A percentile compares a stretch with the other conserved stretches of the same genome.
Evolutionary conservation across 2,888 invertebrate genomes (phyloP).

Genomic region (Cerceris ruficornis): DNA sequence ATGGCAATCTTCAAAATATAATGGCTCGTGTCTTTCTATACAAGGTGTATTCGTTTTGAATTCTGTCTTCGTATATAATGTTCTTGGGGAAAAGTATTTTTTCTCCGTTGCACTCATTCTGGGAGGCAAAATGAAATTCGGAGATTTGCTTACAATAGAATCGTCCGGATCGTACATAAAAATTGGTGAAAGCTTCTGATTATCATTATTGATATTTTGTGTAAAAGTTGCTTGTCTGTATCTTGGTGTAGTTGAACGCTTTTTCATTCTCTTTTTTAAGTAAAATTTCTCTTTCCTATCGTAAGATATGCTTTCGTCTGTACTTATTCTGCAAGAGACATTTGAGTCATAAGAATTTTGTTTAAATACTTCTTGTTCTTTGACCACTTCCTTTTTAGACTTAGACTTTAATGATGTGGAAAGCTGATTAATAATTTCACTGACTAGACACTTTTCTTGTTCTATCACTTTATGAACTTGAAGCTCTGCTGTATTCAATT

Average conservation of each 20-base stretch:
- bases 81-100: conserved; percentile 32
- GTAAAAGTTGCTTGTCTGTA: conserved; percentile 10
- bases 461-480: conserved; percentile 43
- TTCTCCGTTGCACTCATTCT: neutral
- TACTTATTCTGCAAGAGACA: conserved; percentile 12
- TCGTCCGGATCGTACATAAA: conserved; percentile 17
- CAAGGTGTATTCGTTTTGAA: conserved; percentile 34
- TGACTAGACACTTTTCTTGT: conserved; percentile 69
- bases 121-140: conserved; percentile 63
- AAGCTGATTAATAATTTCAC: conserved; percentile 69
- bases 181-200: conserved; percentile 16
- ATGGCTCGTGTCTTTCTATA: conserved; percentile 14
- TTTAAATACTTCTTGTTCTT: neutral
- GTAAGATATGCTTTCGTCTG: conserved; percentile 9
- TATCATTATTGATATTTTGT: conserved; percentile 18
- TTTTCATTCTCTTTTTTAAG: conserved; percentile 15
- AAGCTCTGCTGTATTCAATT: conserved; percentile 29
- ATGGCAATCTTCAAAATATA: conserved; percentile 28
- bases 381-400: conserved; percentile 23
- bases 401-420: conserved; percentile 66
- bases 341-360: conserved; percentile 12
- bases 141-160: conserved; percentile 73
- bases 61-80: conserved; percentile 13
- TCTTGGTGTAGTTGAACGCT: conserved; percentile 35
- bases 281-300: conserved; percentile 9